Base-by-base conservation (phyloP, 1,140 invertebrate genomes). In the Dreissena rostriformis region DNA sequence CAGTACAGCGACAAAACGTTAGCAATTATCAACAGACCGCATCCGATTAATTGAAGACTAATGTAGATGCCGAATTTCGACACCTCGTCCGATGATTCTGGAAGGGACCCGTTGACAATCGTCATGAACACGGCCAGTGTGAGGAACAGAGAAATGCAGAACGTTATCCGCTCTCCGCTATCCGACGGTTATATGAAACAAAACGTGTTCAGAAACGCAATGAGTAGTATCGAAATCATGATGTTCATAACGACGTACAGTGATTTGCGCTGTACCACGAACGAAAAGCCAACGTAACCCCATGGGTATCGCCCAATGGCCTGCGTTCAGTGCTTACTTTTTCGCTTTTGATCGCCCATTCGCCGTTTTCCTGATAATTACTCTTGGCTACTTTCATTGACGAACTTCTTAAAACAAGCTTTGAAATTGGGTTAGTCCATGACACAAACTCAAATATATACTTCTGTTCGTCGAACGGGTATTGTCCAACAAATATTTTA, bases 381-480 rank as follows among this genome's bases (percentile, higher is more conserved):
- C 12, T 14, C 12, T 14, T 14, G 53, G 12, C 19, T 57, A 19
- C 12, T 57, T 14, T 57, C 12, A 19, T 14, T 57, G 53, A 57
- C 53, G 53, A n/a, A n/a, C 53, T 57, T 12, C 53, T 14, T 14
- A 14, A 57, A 77, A 51, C 26, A 6, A 14, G 24, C 81, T 55
- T 29, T 67, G 65, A 12, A 29, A 63, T 6, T 51, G 39, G 97
- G 97, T n/a, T n/a, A n/a, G n/a, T n/a, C n/a, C n/a, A n/a, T n/a
- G n/a, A n/a, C n/a, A n/a, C n/a, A n/a, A n/a, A n/a, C n/a, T n/a
- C n/a, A n/a, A n/a, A n/a, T n/a, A n/a, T n/a, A n/a, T n/a, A n/a
- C n/a, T n/a, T n/a, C 93, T 99, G 98, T 93, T 97, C 74, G 94
- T 98, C 98, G 91, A 98, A 98, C 0, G 98, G 88, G 71, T 82